Evolutionary conservation across 2,888 invertebrate genomes (phyloP).

Genomic region (Eilema griseolum): DNA sequence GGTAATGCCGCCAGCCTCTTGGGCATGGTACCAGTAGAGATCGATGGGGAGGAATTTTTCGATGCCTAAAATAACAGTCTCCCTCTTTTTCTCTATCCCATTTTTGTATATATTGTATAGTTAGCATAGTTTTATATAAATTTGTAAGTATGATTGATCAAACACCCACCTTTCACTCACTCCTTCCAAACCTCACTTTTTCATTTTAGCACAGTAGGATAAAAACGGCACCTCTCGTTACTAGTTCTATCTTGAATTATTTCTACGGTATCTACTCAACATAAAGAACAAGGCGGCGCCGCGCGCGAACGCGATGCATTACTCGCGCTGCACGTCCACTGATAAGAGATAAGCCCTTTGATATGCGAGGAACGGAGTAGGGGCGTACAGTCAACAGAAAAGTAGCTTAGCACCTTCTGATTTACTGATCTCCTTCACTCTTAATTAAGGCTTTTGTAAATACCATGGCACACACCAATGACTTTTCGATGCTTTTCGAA

Average conservation of each 20-base stretch:
- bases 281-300: conserved; percentile 18
- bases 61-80: too few relatives aligned
- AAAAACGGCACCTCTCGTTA: background rate
- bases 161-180: too few relatives aligned
- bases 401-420: background rate
- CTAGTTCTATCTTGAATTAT: conserved; percentile 11
- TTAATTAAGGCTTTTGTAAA: too few relatives aligned
- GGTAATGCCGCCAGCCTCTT: too few relatives aligned
- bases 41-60: too few relatives aligned
- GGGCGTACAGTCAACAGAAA: background rate
- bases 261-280: conserved; percentile 18
- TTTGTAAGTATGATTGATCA: too few relatives aligned
- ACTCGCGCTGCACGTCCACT: conserved; percentile 16
- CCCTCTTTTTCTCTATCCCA: too few relatives aligned
- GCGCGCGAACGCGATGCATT: conserved; percentile 21
- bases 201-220: background rate
- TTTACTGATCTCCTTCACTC: background rate
- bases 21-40: too few relatives aligned
- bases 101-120: too few relatives aligned
- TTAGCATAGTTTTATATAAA: too few relatives aligned
- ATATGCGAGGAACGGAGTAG: conserved; percentile 14
- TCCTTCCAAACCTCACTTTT: background rate
- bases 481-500: too few relatives aligned
- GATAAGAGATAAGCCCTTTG: conserved; percentile 26
- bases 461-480: too few relatives aligned